These are phyloP conservation scores for Drosophila antonietae DNA, from an alignment of 2,888 invertebrate species.

Conservation along the genomic window DNA sequence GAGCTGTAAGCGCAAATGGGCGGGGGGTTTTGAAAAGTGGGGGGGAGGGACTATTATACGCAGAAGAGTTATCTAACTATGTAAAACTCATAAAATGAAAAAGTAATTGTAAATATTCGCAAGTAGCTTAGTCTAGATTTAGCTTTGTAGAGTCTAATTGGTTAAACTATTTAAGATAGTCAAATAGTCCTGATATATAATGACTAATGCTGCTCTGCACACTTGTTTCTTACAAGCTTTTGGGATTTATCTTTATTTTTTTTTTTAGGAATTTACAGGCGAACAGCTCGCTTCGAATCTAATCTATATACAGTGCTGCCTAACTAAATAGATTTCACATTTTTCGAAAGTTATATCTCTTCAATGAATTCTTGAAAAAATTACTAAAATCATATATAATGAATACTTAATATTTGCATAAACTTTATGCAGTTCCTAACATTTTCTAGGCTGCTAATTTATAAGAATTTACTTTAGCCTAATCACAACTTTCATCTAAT, in stretches of 20 bases:
- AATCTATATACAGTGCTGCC: too few species aligned
- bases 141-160: not conserved
- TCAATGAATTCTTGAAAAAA: too few species aligned
- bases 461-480: not conserved
- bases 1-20: conserved; percentile 23
- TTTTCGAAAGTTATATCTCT: too few species aligned
- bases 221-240: not conserved
- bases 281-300: not conserved
- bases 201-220: not conserved
- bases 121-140: not conserved
- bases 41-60: conserved; percentile 10
- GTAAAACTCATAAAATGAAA: conserved; percentile 3
- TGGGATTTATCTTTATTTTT: not conserved
- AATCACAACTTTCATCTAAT: not conserved
- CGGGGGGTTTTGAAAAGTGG: not conserved
- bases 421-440: not conserved
- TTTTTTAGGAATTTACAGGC: not conserved
- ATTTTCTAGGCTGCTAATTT: not conserved
- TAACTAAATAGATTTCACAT: too few species aligned
- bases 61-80: conserved; percentile 5
- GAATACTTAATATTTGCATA: not conserved
- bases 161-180: not conserved
- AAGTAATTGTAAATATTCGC: not conserved
- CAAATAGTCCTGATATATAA: not conserved
- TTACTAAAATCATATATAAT: too few species aligned